These are phyloP conservation scores for Drosophila nebulosa DNA, from an alignment of 1,140 invertebrate genomes.

Conservation along the genomic window DNA sequence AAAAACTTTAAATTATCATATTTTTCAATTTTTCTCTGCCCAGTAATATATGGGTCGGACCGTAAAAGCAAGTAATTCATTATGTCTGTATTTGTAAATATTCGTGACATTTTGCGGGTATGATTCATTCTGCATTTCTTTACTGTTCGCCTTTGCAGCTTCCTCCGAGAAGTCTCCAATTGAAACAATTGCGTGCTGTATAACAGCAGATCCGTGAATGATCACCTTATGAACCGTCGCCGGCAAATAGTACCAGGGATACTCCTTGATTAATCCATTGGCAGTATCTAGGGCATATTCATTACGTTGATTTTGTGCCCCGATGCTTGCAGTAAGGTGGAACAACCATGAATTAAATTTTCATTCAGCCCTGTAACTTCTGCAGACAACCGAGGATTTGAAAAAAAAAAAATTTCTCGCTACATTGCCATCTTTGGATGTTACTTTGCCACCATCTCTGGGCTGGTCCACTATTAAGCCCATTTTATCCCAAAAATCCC, in stretches of 20 bases:
- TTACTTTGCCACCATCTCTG: neutral
- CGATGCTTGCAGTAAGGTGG: slow-evolving; percentile 16
- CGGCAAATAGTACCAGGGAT: slow-evolving; percentile 6
- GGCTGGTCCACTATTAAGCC: neutral
- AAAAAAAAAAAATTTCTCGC: slow-evolving; percentile 9
- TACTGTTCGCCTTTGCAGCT: slow-evolving; percentile 10
- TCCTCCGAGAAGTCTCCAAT: slow-evolving; percentile 15
- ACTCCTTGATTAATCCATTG: neutral
- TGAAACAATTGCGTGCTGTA: slow-evolving; percentile 17
- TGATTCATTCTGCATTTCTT: slow-evolving; percentile 5
- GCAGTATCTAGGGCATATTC: neutral
- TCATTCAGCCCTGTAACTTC: slow-evolving; percentile 19
- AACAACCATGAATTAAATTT: slow-evolving; percentile 3
- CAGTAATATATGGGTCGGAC: slow-evolving; percentile 17
- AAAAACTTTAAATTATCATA: slow-evolving; percentile 12
- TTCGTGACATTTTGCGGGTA: neutral
- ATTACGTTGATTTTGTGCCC: slow-evolving; percentile 9
- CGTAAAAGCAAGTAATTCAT: slow-evolving; percentile 15
- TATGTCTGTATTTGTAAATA: slow-evolving; percentile 13
- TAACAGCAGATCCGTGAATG: slow-evolving; percentile 12
- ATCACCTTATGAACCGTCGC: slow-evolving; percentile 6
- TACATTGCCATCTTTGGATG: neutral
- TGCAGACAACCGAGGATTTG: slow-evolving; percentile 11
- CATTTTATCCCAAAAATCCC: neutral
- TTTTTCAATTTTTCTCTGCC: slow-evolving; percentile 18